phyloP scores from a whole-genome alignment of 2,113 vertebrate species.

The Trinectes maculatus region DNA sequence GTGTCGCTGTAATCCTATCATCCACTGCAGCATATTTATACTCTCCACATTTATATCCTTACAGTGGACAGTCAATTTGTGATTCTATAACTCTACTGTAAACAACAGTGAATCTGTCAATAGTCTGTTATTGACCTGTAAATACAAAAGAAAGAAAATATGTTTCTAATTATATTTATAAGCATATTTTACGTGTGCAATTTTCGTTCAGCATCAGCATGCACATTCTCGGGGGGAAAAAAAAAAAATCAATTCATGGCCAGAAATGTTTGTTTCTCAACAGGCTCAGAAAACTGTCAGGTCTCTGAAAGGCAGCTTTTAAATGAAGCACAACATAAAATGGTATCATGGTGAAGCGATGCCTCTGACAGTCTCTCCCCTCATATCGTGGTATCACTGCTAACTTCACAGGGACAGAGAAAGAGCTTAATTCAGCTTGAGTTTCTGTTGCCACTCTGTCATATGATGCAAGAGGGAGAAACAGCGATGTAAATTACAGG shows the following conservation, averaged over 20 bases:
- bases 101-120: neutral
- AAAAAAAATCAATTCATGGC: neutral
- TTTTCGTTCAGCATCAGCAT: neutral
- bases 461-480: conserved; percentile 73
- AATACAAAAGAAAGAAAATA: too few species aligned
- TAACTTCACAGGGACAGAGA: conserved; percentile 21
- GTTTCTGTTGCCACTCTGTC: conserved; percentile 30
- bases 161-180: neutral
- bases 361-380: conserved; percentile 5
- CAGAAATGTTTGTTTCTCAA: neutral
- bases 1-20: conserved; percentile 65
- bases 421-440: conserved; percentile 24
- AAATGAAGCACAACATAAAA: neutral
- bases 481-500: conserved; percentile 56
- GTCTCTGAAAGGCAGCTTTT: neutral
- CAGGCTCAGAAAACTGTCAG: neutral
- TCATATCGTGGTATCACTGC: conserved; percentile 31
- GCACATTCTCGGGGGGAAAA: neutral
- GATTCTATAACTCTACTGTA: neutral
- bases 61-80: too few species aligned
- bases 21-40: conserved; percentile 43
- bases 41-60: too few species aligned
- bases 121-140: neutral
- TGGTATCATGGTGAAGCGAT: conserved; percentile 17
- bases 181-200: neutral